Percentiles rank a stretch among this genome's conserved stretches.
These are phyloP conservation scores for Potorous gilbertii DNA, from an alignment of 2,797 vertebrate genomes.

Conservation along the genomic window DNA sequence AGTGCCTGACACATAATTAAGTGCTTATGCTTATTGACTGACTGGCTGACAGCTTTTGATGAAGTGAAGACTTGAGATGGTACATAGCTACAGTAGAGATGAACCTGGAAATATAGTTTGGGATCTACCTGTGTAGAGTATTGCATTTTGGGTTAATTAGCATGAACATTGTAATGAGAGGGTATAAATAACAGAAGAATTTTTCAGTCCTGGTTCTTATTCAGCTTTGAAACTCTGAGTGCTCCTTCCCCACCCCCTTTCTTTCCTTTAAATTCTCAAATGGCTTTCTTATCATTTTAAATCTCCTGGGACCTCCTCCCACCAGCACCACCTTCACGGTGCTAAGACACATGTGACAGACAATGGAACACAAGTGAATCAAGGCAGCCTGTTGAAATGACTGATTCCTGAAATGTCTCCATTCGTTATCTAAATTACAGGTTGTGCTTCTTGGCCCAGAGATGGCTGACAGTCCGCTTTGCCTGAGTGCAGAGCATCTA, in stretches of 20 bases:
- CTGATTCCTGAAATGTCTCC: slow-evolving; percentile 78
- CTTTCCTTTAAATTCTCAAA: not conserved
- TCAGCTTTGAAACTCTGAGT: slow-evolving; percentile 29
- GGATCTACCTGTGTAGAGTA: not conserved
- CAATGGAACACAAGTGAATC: slow-evolving; percentile 68
- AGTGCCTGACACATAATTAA: not conserved
- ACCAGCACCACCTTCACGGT: slow-evolving; percentile 37
- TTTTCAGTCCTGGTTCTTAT: slow-evolving; percentile 12
- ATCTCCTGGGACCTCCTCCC: slow-evolving; percentile 1
- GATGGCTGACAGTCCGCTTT: slow-evolving; percentile 74
- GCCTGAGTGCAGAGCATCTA: slow-evolving; percentile 62
- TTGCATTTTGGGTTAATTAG: not conserved
- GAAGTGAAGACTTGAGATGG: not conserved
- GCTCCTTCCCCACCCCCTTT: not conserved
- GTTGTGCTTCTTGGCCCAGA: slow-evolving; percentile 75
- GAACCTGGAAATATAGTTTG: not conserved
- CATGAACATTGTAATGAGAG: slow-evolving; percentile 2
- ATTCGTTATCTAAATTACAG: slow-evolving; percentile 86
- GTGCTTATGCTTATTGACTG: not conserved
- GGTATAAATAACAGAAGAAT: not conserved
- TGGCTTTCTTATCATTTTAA: slow-evolving; percentile 2
- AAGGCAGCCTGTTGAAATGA: slow-evolving; percentile 73
- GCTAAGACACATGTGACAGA: slow-evolving; percentile 62
- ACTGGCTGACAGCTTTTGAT: not conserved
- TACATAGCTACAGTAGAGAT: not conserved